Conservation (phyloP, 2,888 invertebrate species). For the Neoitamus cyanurus region DNA sequence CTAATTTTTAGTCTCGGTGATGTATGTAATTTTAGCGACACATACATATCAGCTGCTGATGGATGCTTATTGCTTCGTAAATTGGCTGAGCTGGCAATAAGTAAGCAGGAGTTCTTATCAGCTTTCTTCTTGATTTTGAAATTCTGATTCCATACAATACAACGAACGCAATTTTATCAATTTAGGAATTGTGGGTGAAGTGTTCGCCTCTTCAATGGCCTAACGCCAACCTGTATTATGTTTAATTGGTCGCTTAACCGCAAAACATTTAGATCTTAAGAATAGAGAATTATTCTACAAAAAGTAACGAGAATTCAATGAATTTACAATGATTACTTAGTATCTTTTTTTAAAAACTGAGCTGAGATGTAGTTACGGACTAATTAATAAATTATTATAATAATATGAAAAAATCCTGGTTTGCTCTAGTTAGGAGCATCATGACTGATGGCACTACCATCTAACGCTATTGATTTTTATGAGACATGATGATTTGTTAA, state of each 20-base stretch:
- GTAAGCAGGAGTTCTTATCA: constrained; percentile 1
- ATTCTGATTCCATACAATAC: neutral
- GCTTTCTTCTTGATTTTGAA: neutral
- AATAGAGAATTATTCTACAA: too few species aligned
- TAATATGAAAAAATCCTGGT: too few species aligned
- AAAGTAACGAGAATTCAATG: too few species aligned
- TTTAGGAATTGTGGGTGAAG: neutral
- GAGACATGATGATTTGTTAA: too few species aligned
- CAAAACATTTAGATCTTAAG: neutral
- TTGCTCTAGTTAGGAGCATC: too few species aligned
- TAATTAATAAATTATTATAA: too few species aligned
- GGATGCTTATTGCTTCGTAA: constrained; percentile 15
- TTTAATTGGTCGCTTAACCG: neutral
- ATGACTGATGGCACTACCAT: too few species aligned
- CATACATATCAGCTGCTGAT: constrained; percentile 27
- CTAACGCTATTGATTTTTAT: too few species aligned
- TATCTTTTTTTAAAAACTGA: too few species aligned
- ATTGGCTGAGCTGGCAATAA: constrained; percentile 16
- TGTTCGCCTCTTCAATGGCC: neutral
- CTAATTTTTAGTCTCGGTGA: neutral
- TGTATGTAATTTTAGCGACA: constrained; percentile 16
- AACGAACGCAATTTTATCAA: constrained; percentile 21
- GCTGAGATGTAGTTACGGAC: too few species aligned
- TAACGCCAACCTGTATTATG: neutral
- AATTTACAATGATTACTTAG: too few species aligned